Evolutionary conservation across 2,888 invertebrate species (phyloP).

Genomic region (Stenurella melanura): DNA sequence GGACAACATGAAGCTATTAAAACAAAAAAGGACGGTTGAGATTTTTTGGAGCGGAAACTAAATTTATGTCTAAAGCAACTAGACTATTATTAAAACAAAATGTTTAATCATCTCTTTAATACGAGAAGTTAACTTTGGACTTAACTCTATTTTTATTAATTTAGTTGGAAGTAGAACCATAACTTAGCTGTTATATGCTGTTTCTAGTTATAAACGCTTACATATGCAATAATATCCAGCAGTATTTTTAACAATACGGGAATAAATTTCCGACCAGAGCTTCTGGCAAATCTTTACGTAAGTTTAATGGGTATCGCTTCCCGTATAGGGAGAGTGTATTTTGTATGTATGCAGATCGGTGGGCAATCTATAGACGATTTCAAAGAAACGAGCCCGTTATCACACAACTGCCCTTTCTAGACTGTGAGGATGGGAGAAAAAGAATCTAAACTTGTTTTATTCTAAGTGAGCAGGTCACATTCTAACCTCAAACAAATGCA

Average conservation of each 20-base stretch:
- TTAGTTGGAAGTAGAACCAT: neutral
- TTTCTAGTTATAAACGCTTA: neutral
- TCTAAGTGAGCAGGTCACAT: conserved; percentile 51
- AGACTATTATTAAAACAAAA: too few relatives aligned
- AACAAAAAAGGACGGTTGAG: too few relatives aligned
- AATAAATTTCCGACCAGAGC: conserved; percentile 30
- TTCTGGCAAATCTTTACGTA: conserved; percentile 26
- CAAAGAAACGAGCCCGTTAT: conserved; percentile 70
- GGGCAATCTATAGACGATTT: conserved; percentile 69
- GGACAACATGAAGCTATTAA: too few relatives aligned
- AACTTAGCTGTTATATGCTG: neutral
- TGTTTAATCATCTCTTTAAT: too few relatives aligned
- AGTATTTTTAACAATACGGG: conserved; percentile 16
- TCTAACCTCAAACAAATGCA: conserved; percentile 67
- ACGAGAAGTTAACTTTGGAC: too few relatives aligned
- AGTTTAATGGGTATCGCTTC: conserved; percentile 38
- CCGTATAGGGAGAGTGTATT: conserved; percentile 43
- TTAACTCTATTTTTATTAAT: too few relatives aligned
- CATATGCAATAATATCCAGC: conserved; percentile 3
- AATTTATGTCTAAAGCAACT: too few relatives aligned
- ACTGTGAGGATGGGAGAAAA: conserved; percentile 55
- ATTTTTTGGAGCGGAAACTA: too few relatives aligned
- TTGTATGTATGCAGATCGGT: conserved; percentile 65
- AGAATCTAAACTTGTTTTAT: conserved; percentile 14
- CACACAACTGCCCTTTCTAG: conserved; percentile 63